These are phyloP conservation scores for Natrix natrix DNA, from an alignment of 2,797 vertebrate species.

Conservation along the genomic window DNA sequence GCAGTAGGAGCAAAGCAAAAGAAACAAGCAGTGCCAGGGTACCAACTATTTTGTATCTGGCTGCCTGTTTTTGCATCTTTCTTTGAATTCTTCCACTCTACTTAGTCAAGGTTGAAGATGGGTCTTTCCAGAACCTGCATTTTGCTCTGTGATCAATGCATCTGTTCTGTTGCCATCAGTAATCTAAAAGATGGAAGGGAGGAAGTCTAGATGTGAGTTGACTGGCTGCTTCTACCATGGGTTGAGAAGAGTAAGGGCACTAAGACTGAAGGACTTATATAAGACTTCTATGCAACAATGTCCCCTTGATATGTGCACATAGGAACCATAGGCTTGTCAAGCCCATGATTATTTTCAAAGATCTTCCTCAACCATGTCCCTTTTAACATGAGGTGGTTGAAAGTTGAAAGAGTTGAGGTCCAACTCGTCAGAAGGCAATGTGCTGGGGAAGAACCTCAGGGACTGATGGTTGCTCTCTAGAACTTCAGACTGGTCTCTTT, in stretches of 20 bases:
- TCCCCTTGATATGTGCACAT: not conserved
- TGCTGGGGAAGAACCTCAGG: not conserved
- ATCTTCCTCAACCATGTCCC: not conserved
- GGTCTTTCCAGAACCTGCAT: not conserved
- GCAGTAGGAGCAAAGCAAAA: slow-evolving; percentile 1
- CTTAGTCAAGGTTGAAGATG: slow-evolving; percentile 13
- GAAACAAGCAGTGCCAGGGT: not conserved
- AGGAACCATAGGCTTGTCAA: not conserved
- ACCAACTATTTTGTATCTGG: not conserved
- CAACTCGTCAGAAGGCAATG: not conserved
- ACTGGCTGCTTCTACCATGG: not conserved
- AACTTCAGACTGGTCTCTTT: not conserved
- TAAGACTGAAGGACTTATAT: not conserved
- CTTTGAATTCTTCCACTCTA: not conserved
- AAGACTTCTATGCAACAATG: not conserved
- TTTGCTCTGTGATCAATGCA: not conserved
- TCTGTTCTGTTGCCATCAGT: not conserved
- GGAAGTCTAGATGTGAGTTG: not conserved
- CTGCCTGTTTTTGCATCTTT: slow-evolving; percentile 3
- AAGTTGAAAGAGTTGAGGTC: not conserved
- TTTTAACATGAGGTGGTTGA: not conserved
- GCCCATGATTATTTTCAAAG: not conserved
- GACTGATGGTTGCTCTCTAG: not conserved
- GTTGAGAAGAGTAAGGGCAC: not conserved
- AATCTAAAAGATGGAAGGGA: not conserved